phyloP scores from a whole-genome alignment of 2,888 invertebrate genomes.

The Sclerodermus sp. region DNA sequence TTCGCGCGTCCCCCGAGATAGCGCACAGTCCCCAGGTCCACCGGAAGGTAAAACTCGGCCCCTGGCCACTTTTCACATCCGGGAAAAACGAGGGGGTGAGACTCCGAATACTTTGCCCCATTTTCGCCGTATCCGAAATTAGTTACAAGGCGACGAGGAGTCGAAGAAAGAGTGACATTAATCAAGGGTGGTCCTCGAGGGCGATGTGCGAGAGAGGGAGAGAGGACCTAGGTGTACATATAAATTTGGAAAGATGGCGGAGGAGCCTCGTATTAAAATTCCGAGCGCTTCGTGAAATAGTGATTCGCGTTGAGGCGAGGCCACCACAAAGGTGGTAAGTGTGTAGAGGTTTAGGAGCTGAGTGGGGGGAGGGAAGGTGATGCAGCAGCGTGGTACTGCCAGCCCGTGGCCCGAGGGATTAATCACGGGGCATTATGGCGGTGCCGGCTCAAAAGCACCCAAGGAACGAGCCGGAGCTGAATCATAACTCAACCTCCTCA shows the following conservation, averaged over 20 bases:
- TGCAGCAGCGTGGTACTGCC: conserved; percentile 30
- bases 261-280: conserved; percentile 47
- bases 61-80: too few species aligned
- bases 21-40: too few species aligned
- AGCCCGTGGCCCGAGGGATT: conserved; percentile 45
- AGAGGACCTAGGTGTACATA: background rate
- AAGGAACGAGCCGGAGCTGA: conserved; percentile 31
- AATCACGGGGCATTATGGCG: conserved; percentile 52
- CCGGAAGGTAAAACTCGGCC: too few species aligned
- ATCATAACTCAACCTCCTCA: conserved; percentile 44
- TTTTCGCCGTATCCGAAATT: too few species aligned
- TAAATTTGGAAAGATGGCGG: background rate
- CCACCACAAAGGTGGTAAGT: conserved; percentile 19
- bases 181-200: background rate
- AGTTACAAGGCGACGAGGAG: too few species aligned
- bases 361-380: conserved; percentile 23
- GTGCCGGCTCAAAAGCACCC: conserved; percentile 46
- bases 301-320: conserved; percentile 32
- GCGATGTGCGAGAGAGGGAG: background rate
- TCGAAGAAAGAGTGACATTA: too few species aligned
- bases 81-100: too few species aligned
- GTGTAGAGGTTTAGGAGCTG: background rate
- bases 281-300: conserved; percentile 42
- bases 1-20: too few species aligned
- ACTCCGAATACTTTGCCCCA: too few species aligned